Evolutionary conservation across 2,888 invertebrate genomes (phyloP).

Genomic region (Cryptosula pallasiana): DNA sequence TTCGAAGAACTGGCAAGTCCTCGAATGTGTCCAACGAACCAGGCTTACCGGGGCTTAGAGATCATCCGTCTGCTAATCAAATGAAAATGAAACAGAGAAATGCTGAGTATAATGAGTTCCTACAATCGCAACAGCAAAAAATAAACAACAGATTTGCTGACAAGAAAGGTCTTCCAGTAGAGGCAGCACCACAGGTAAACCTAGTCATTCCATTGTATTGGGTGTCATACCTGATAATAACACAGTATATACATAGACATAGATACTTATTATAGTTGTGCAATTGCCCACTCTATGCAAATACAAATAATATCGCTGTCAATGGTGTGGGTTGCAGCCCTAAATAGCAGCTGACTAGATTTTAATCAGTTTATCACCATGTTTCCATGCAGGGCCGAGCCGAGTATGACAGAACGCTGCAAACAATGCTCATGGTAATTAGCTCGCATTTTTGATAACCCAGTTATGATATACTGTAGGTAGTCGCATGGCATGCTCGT

Average conservation of each 20-base stretch:
- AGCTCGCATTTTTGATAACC: background rate
- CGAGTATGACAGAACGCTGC: constrained; percentile 15
- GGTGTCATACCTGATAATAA: background rate
- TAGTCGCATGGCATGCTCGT: no score
- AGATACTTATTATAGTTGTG: no score
- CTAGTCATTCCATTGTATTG: background rate
- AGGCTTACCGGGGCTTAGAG: constrained; percentile 35
- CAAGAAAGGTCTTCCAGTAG: constrained; percentile 12
- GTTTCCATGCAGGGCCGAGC: background rate
- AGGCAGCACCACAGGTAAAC: background rate
- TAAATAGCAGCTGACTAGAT: no score
- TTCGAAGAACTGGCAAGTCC: constrained; percentile 19
- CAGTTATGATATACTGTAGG: no score
- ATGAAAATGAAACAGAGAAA: constrained; percentile 40
- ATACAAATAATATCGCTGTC: no score
- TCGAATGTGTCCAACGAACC: constrained; percentile 27
- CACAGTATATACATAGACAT: background rate
- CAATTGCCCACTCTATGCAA: no score
- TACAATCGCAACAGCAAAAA: constrained; percentile 28
- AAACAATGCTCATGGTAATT: background rate
- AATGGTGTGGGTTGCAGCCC: no score
- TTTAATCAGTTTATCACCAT: background rate
- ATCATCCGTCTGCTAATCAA: constrained; percentile 35
- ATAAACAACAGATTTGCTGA: constrained; percentile 23
- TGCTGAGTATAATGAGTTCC: constrained; percentile 42